A percentile compares a stretch with the other conserved stretches of the same genome.
Evolutionary conservation across 2,888 invertebrate species (phyloP).

Genomic region (Eupithecia tripunctaria): DNA sequence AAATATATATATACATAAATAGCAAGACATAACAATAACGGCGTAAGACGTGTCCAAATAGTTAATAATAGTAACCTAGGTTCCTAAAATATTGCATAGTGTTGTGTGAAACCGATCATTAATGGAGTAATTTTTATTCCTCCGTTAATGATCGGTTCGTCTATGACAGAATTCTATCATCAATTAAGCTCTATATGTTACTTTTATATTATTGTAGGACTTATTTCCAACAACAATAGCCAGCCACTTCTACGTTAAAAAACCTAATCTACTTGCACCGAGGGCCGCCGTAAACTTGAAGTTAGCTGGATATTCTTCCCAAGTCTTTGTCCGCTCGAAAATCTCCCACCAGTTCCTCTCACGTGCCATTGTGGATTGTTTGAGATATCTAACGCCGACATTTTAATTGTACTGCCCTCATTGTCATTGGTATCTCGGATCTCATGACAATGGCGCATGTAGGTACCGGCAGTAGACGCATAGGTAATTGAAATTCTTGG

Average conservation of each 20-base stretch:
- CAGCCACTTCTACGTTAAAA: not conserved
- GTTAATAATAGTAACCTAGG: not conserved
- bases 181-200: not conserved
- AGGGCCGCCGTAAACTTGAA: slow-evolving; percentile 6
- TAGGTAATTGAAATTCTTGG: slow-evolving; percentile 35
- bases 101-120: not conserved
- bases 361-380: slow-evolving; percentile 80
- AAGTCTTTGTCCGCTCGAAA: slow-evolving; percentile 52
- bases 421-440: slow-evolving; percentile 73
- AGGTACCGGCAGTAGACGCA: slow-evolving; percentile 38
- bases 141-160: no score
- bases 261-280: not conserved
- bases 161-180: not conserved
- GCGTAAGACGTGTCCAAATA: not conserved
- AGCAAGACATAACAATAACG: no score
- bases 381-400: slow-evolving; percentile 63
- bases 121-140: no score
- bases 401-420: slow-evolving; percentile 75
- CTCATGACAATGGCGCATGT: slow-evolving; percentile 62
- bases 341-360: slow-evolving; percentile 75
- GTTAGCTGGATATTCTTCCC: slow-evolving; percentile 20
- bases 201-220: not conserved
- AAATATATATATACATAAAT: not conserved
- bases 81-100: not conserved
- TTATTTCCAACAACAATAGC: not conserved